These are phyloP conservation scores for Laupala kohalensis DNA, from an alignment of 1,140 invertebrate species.

Conservation along the genomic window DNA sequence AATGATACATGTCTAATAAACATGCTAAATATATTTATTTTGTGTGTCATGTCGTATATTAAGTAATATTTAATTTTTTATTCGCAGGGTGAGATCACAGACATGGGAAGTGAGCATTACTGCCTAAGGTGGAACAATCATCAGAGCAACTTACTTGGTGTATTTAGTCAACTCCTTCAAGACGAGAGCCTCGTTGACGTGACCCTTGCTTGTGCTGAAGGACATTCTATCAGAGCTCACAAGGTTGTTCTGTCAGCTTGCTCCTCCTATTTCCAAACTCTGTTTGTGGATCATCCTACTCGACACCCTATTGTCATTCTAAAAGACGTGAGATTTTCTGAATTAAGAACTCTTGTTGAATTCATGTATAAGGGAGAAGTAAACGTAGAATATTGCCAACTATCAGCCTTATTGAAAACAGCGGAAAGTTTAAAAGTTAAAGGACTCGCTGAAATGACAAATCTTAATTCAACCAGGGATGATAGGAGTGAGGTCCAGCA, in stretches of 20 bases:
- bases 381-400: constrained; percentile 83
- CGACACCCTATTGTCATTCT: constrained; percentile 86
- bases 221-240: constrained; percentile 84
- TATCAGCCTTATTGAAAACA: constrained; percentile 79
- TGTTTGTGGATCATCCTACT: constrained; percentile 78
- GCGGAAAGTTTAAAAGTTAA: constrained; percentile 85
- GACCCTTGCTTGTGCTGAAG: constrained; percentile 86
- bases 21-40: background rate
- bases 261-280: constrained; percentile 84
- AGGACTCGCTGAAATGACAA: constrained; percentile 83
- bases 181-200: constrained; percentile 90
- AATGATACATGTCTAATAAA: background rate
- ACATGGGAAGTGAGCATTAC: constrained; percentile 87
- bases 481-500: constrained; percentile 18
- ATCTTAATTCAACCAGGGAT: constrained; percentile 38
- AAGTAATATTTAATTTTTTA: background rate
- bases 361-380: constrained; percentile 96
- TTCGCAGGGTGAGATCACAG: constrained; percentile 13
- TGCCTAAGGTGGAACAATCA: constrained; percentile 93
- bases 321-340: constrained; percentile 80
- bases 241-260: constrained; percentile 90
- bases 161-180: constrained; percentile 87
- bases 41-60: background rate
- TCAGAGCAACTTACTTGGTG: constrained; percentile 87
- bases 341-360: constrained; percentile 80